A percentile compares a stretch with the other conserved stretches of the same genome.
Evolutionary conservation across 2,888 invertebrate genomes (phyloP).

Genomic region (Dascillus cervinus): DNA sequence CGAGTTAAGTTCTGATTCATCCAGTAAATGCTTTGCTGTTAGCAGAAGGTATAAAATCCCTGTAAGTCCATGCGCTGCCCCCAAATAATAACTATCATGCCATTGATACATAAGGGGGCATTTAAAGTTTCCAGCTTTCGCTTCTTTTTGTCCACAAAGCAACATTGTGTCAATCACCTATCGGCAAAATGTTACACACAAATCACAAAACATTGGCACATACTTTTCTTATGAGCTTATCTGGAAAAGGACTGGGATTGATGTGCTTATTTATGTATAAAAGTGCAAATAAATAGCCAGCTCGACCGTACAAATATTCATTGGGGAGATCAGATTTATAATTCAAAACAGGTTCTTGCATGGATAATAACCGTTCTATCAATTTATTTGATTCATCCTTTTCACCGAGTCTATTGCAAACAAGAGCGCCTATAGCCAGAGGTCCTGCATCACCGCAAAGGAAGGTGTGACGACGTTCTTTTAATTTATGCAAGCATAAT

Average conservation of each 20-base stretch:
- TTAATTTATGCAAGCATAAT: constrained; percentile 42
- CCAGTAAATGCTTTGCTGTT: constrained; percentile 57
- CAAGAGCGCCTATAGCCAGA: constrained; percentile 52
- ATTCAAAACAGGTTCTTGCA: constrained; percentile 49
- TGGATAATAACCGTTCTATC: constrained; percentile 47
- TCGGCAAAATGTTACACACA: constrained; percentile 9
- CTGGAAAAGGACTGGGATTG: constrained; percentile 51
- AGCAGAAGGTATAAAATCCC: constrained; percentile 80
- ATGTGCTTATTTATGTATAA: constrained; percentile 65
- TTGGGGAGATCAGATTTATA: constrained; percentile 55
- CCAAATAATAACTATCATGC: constrained; percentile 80
- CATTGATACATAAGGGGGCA: constrained; percentile 76
- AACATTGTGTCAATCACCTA: constrained; percentile 58
- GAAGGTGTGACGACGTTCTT: constrained; percentile 52
- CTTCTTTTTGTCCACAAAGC: constrained; percentile 55
- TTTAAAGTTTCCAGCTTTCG: constrained; percentile 46
- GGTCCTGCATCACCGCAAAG: constrained; percentile 63
- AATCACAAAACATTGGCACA: constrained; percentile 3
- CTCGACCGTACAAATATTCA: constrained; percentile 79
- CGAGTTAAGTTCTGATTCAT: constrained; percentile 48
- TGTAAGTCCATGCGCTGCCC: constrained; percentile 82
- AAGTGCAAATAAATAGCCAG: constrained; percentile 73
- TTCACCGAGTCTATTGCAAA: constrained; percentile 50
- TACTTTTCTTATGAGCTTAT: constrained; percentile 53
- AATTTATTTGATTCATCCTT: constrained; percentile 46